A percentile compares a stretch with the other conserved stretches of the same genome.
Conservation (phyloP, 2,113 vertebrate species). For the Anarhynchus alexandrinus region DNA sequence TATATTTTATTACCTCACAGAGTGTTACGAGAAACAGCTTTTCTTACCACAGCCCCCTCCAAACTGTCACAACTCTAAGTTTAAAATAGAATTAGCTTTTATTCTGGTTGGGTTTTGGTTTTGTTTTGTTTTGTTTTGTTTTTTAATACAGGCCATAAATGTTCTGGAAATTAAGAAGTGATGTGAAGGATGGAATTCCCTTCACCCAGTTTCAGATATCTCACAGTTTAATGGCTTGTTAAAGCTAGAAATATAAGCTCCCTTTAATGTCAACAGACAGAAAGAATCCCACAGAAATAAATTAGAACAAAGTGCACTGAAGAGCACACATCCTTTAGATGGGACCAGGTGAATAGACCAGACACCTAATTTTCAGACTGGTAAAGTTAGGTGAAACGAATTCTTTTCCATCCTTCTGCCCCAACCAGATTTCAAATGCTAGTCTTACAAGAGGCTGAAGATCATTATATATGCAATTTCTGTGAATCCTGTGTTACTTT, state of each 20-base stretch:
- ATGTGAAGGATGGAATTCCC: background rate
- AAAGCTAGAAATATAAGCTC: background rate
- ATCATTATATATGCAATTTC: background rate
- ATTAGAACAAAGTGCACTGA: background rate
- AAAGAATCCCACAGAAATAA: background rate
- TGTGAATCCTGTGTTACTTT: background rate
- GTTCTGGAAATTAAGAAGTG: background rate
- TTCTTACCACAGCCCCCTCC: background rate
- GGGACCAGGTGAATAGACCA: background rate
- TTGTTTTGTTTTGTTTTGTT: background rate
- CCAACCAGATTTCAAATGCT: background rate
- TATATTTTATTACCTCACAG: background rate
- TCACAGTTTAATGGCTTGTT: background rate
- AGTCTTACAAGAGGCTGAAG: background rate
- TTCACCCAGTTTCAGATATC: rapidly evolving
- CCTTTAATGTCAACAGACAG: background rate
- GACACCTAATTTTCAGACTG: background rate
- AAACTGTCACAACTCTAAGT: background rate
- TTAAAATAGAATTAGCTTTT: background rate
- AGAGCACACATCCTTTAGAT: background rate
- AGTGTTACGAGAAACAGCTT: background rate
- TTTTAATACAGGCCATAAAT: rapidly evolving
- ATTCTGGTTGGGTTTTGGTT: background rate
- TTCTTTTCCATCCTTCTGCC: background rate
- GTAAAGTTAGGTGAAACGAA: background rate